Evolutionary conservation across 2,797 vertebrate species (phyloP), one percentile per base, ranked within the genome.

Genomic region (Myotis daubentonii): DNA sequence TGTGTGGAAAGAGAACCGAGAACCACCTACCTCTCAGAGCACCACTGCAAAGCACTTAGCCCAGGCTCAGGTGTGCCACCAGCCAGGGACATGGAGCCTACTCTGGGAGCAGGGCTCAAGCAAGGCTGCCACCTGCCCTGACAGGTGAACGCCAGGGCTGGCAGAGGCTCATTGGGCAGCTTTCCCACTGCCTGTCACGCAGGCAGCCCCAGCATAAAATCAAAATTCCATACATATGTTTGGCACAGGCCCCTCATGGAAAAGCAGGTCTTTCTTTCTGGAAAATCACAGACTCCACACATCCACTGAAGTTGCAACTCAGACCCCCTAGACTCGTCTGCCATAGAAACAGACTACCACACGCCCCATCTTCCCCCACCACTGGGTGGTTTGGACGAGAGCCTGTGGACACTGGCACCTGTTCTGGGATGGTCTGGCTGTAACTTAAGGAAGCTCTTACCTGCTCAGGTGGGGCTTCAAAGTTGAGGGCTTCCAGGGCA

Each of bases 361-460:
- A 2, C 11, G 8, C 8, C 28, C 51, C 62, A 44, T 8, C 65
- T 38, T 8, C 11, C 11, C 49, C 55, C 2, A 4, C 47, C 6
- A 1, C 30, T 11, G 80, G 65, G 19, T 0, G 0, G 6, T 33
- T 10, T 65, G 11, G 33, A 36, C 15, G 13, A 20, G 33, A 22
- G 49, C 19, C 66, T 12, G 0, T 9, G 17, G 57, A 68, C 5
- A 0, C 12, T 41, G 38, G 71, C 8, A 10, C 57, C 65, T 85
- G 47, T 49, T 10, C 28, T 10, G 38, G 41, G 30, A 28, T 19
- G 22, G 20, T 33, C 57, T 25, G 8, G 33, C 10, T 17, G 13
- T 74, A 47, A 44, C 22, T 7, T 0, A 0, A 76, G 30, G 47
- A 87, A 60, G 33, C 19, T 72, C 86, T 93, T 94, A 98, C 98